Conservation (phyloP, 2,113 vertebrate species). For the Phalacrocorax brasilianus region DNA sequence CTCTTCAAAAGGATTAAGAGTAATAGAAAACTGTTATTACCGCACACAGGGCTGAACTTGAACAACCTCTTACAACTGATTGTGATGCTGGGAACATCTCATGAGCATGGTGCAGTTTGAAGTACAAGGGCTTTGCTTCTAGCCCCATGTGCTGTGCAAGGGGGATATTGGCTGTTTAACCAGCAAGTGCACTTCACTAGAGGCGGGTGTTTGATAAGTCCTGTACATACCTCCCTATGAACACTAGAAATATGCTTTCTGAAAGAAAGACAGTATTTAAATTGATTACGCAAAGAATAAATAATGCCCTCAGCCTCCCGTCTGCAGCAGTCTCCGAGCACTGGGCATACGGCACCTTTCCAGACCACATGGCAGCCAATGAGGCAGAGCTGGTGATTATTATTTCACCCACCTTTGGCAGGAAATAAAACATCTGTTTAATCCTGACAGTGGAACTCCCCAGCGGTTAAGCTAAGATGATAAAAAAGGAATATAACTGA, state of each 20-base stretch:
- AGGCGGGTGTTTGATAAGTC: background rate
- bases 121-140: background rate
- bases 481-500: background rate
- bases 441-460: background rate
- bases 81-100: background rate
- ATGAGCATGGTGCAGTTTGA: background rate
- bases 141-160: background rate
- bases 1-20: background rate
- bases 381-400: slow-evolving; percentile 7
- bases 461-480: background rate
- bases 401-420: slow-evolving; percentile 33
- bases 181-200: background rate
- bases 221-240: background rate
- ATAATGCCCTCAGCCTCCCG: background rate
- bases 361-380: background rate
- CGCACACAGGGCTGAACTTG: background rate
- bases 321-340: background rate
- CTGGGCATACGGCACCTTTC: background rate
- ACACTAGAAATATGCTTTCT: background rate
- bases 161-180: background rate
- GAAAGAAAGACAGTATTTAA: background rate
- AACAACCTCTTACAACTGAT: background rate
- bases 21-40: background rate
- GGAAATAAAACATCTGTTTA: slow-evolving; percentile 27
- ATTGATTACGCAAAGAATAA: slow-evolving; percentile 13